These are phyloP conservation scores for Drosophila navojoa DNA, from an alignment of 1,140 invertebrate species.

Conservation along the genomic window DNA sequence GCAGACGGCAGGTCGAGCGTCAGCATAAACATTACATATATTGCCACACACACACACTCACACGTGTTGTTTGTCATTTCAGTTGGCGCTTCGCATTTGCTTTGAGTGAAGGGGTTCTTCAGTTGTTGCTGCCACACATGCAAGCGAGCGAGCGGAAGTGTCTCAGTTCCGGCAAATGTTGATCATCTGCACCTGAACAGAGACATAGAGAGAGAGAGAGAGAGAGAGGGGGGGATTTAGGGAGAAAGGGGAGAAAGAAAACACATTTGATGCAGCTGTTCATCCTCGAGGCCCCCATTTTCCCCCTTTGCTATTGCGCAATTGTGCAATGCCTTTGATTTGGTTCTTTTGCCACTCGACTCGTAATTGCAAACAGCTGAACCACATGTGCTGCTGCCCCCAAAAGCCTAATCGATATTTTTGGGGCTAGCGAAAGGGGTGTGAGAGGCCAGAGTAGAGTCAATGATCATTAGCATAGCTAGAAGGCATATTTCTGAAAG, in stretches of 20 bases:
- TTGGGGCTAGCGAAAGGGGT: background rate
- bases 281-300: background rate
- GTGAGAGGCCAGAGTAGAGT: slow-evolving; percentile 8
- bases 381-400: slow-evolving; percentile 57
- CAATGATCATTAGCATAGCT: slow-evolving; percentile 32
- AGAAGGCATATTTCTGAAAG: background rate
- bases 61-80: slow-evolving; percentile 79
- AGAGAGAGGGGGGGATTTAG: no score
- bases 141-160: slow-evolving; percentile 59
- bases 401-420: background rate
- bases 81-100: slow-evolving; percentile 33
- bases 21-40: slow-evolving; percentile 77
- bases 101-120: slow-evolving; percentile 28
- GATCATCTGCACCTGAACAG: slow-evolving; percentile 49
- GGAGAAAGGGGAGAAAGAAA: background rate
- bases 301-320: slow-evolving; percentile 51
- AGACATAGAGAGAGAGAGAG: no score
- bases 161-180: slow-evolving; percentile 67
- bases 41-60: slow-evolving; percentile 62
- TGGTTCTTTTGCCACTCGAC: slow-evolving; percentile 34
- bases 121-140: slow-evolving; percentile 8
- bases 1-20: slow-evolving; percentile 46
- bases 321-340: slow-evolving; percentile 72
- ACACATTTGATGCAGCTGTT: slow-evolving; percentile 33
- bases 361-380: slow-evolving; percentile 78